Evolutionary conservation across 2,888 invertebrate species (phyloP), one percentile per base, ranked within the genome.

Genomic region (Cactoblastis cactorum): DNA sequence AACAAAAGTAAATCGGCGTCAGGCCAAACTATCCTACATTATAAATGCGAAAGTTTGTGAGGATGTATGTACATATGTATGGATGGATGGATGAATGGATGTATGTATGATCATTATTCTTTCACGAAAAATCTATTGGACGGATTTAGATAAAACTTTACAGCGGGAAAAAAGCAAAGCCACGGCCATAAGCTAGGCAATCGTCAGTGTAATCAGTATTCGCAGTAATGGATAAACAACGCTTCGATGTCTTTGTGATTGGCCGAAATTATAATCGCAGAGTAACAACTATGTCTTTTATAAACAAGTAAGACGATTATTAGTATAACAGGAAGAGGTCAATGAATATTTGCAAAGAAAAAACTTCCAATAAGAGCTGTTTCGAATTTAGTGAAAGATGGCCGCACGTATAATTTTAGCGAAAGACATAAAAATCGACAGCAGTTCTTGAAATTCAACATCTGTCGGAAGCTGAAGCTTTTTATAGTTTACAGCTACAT

Each of bases 401-500:
- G 53, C 51, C 50, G 58, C 51, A 56, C 53, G 54, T 59, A 57
- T 61, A 68, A 65, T 59, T 71, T 69, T 63, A 65, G 68, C 62
- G 53, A 58, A 55, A 50, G 61, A 60, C 51, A 54, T 55, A 55
- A 58, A n/a, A 58, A 63, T 64, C 56, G 47, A 59, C 61, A 66
- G 59, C 59, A 59, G 53, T 67, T 71, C 65, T 68, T 65, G 64
- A 71, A 69, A 71, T 61, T 54, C 58, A 63, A 63, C 71, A 74
- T 74, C 66, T 69, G 66, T 72, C 74, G 71, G 69, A 71, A 73
- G 67, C 69, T 65, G 63, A 56, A 59, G 64, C 70, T 73, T 73
- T 74, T 75, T 69, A 77, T 73, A 73, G 71, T 69, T 71, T 65
- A 74, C 65, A 67, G 69, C 41, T 52, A 51, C 34, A 49, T 58